Percentiles rank a stretch among this genome's conserved stretches.
phyloP scores from a whole-genome alignment of 2,113 vertebrate genomes.

The Orientallactaga bullata region DNA sequence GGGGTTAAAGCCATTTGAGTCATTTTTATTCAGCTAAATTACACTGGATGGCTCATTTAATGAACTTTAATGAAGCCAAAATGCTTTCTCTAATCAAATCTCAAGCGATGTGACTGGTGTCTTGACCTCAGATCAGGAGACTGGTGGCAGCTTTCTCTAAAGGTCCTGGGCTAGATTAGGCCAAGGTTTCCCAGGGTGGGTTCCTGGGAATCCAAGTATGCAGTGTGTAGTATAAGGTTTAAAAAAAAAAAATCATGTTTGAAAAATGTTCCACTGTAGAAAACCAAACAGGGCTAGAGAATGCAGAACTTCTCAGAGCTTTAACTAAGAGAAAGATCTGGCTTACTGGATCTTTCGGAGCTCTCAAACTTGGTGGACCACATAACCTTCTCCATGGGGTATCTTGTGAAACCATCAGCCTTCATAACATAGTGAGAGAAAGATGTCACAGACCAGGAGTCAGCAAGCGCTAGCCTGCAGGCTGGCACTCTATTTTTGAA shows the following conservation, averaged over 20 bases:
- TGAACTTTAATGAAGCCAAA: constrained; percentile 87
- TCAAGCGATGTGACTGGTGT: constrained; percentile 82
- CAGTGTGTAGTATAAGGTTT: too few species aligned
- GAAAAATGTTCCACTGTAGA: neutral
- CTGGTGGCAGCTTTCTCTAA: constrained; percentile 36
- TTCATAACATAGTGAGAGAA: neutral
- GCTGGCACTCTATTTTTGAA: neutral
- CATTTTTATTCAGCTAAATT: constrained; percentile 89
- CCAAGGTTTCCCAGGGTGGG: neutral
- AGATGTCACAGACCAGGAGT: neutral
- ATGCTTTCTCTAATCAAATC: constrained; percentile 89
- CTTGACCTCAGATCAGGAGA: constrained; percentile 64
- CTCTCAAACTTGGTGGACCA: neutral
- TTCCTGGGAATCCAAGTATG: neutral
- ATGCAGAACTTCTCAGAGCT: constrained; percentile 14
- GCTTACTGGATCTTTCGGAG: neutral
- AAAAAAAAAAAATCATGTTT: neutral
- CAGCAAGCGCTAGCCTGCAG: neutral
- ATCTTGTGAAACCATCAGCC: neutral
- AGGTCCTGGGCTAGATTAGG: neutral
- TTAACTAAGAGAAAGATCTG: neutral
- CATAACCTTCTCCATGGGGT: neutral
- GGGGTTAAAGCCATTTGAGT: constrained; percentile 81
- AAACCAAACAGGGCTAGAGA: neutral
- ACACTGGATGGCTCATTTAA: constrained; percentile 87